A percentile compares a stretch with the other conserved stretches of the same genome.
Evolutionary conservation across 1,140 invertebrate species (phyloP).

Genomic region (Drosophila eugracilis): DNA sequence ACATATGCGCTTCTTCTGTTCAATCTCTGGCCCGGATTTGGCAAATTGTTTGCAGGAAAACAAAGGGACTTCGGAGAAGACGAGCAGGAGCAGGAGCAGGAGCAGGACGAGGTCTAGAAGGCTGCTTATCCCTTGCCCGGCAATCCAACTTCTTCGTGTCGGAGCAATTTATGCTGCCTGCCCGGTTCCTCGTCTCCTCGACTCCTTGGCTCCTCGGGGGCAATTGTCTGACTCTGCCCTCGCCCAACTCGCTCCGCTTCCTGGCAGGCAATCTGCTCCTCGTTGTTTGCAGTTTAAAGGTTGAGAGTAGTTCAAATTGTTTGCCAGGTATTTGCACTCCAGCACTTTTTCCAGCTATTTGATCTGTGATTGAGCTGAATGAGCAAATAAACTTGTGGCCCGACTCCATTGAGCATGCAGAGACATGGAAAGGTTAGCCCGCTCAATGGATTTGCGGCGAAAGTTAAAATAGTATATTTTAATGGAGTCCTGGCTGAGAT

Average conservation of each 20-base stretch:
- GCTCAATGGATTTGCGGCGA: conserved; percentile 45
- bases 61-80: conserved; percentile 47
- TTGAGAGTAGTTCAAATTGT: conserved; percentile 77
- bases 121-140: conserved; percentile 57
- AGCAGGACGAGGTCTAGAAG: conserved; percentile 10
- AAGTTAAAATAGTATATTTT: conserved; percentile 29
- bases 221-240: conserved; percentile 63
- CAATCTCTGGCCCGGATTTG: conserved; percentile 68
- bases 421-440: conserved; percentile 41
- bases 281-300: conserved; percentile 69
- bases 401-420: conserved; percentile 20
- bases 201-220: conserved; percentile 27
- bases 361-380: conserved; percentile 81
- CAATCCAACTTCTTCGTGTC: conserved; percentile 47
- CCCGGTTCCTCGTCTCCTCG: conserved; percentile 38
- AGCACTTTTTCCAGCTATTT: conserved; percentile 74
- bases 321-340: conserved; percentile 74
- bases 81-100: conserved; percentile 6
- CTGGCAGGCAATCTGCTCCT: conserved; percentile 33
- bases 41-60: conserved; percentile 73
- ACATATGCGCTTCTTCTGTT: conserved; percentile 70
- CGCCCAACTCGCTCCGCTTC: neutral
- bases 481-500: conserved; percentile 12
- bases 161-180: conserved; percentile 72
- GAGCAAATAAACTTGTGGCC: conserved; percentile 79